Conservation (phyloP, 2,888 invertebrate genomes). For the Drosophila multiciliata region DNA sequence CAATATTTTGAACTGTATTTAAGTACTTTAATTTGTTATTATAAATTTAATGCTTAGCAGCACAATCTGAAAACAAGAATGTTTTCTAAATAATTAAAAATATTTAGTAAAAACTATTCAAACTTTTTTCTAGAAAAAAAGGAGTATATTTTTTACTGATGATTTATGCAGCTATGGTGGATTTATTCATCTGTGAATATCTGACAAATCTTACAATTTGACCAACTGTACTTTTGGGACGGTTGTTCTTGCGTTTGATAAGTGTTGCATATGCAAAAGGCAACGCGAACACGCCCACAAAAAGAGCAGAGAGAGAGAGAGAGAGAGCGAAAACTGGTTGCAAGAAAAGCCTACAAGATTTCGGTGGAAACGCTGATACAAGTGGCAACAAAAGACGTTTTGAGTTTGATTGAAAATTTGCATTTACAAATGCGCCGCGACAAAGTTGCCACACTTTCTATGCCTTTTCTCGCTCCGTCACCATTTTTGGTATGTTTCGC, state of each 20-base stretch:
- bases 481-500: slow-evolving; percentile 2
- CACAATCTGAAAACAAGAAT: background rate
- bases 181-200: background rate
- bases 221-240: slow-evolving; percentile 24
- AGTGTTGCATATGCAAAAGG: slow-evolving; percentile 71
- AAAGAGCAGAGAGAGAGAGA: background rate
- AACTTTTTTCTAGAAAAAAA: background rate
- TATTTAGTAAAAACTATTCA: background rate
- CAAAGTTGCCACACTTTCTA: slow-evolving; percentile 34
- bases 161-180: background rate
- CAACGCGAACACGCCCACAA: slow-evolving; percentile 29
- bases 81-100: background rate
- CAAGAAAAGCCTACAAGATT: slow-evolving; percentile 52
- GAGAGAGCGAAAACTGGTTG: background rate
- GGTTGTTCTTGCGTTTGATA: slow-evolving; percentile 29
- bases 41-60: background rate
- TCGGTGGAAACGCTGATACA: slow-evolving; percentile 62
- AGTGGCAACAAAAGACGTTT: slow-evolving; percentile 54
- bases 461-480: background rate
- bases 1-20: background rate
- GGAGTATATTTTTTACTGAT: background rate
- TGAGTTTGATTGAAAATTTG: slow-evolving; percentile 75
- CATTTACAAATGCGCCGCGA: slow-evolving; percentile 61
- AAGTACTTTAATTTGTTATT: background rate
- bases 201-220: background rate